phyloP scores from a whole-genome alignment of 2,888 invertebrate species.

The Xanthostigma xanthostigma region DNA sequence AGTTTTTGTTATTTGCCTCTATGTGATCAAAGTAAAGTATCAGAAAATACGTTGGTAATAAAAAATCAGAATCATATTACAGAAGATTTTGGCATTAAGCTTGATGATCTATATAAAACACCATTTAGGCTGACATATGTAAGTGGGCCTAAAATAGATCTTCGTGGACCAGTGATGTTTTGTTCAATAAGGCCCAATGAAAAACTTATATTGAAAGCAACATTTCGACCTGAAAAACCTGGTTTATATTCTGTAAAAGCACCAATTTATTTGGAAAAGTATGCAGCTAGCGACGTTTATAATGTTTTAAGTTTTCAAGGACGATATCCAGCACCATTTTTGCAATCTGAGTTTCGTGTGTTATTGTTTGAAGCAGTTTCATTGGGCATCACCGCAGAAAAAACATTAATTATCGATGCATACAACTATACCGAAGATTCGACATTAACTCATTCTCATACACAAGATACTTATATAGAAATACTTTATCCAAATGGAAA shows the following conservation, averaged over 20 bases:
- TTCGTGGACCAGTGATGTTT: slow-evolving; percentile 12
- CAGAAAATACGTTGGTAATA: no score
- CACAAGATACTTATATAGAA: neutral
- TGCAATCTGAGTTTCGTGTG: slow-evolving; percentile 17
- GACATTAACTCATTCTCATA: neutral
- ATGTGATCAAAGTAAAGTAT: no score
- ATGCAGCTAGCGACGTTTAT: slow-evolving; percentile 20
- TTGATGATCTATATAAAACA: slow-evolving; percentile 15
- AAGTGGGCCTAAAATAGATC: slow-evolving; percentile 12
- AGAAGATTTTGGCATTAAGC: slow-evolving; percentile 18
- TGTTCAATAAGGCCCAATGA: slow-evolving; percentile 17
- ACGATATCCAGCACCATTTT: slow-evolving; percentile 16
- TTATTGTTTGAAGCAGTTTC: slow-evolving; percentile 24
- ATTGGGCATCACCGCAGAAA: slow-evolving; percentile 15
- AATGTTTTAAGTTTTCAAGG: slow-evolving; percentile 24
- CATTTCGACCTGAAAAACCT: slow-evolving; percentile 17
- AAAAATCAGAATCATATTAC: neutral
- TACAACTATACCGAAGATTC: slow-evolving; percentile 11
- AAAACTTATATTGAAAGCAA: slow-evolving; percentile 15
- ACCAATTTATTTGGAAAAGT: slow-evolving; percentile 23
- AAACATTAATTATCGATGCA: slow-evolving; percentile 14
- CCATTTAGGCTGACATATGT: slow-evolving; percentile 20
- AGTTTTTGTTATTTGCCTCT: slow-evolving; percentile 7
- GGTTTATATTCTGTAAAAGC: slow-evolving; percentile 19
- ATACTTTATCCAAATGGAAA: neutral